Percentiles rank a stretch among this genome's conserved stretches.
phyloP scores from a whole-genome alignment of 2,797 vertebrate genomes.

The Apogon talboti region DNA sequence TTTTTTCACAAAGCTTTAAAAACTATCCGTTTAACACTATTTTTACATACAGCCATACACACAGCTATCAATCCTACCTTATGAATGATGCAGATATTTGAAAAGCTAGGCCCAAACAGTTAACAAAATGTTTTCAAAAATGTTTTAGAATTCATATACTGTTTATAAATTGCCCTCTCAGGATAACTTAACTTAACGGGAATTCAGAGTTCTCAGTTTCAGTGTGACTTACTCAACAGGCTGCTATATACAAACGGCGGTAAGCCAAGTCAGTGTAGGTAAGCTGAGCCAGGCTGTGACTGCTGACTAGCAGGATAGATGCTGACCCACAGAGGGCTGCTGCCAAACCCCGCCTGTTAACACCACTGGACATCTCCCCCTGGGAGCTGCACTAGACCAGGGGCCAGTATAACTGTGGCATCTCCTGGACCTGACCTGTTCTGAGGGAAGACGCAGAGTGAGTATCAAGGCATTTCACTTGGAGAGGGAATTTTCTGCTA shows the following conservation, averaged over 20 bases:
- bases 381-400: slow-evolving; percentile 14
- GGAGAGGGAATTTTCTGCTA: not conserved
- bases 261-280: slow-evolving; percentile 20
- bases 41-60: no score
- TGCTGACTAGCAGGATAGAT: slow-evolving; percentile 71
- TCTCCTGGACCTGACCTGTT: slow-evolving; percentile 30
- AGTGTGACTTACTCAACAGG: slow-evolving; percentile 8
- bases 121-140: not conserved
- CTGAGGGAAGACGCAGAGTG: slow-evolving; percentile 25
- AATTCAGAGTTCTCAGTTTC: not conserved
- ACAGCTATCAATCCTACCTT: no score
- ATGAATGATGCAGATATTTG: no score
- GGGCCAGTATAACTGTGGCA: slow-evolving; percentile 24
- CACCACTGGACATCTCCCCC: slow-evolving; percentile 22
- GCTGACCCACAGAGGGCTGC: slow-evolving; percentile 52
- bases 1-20: no score
- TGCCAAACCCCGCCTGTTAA: slow-evolving; percentile 62
- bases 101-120: not conserved
- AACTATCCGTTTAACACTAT: no score
- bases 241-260: not conserved
- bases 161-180: not conserved
- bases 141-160: not conserved
- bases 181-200: not conserved
- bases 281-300: slow-evolving; percentile 52
- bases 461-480: slow-evolving; percentile 29